Base-by-base conservation (phyloP, 2,888 invertebrate species). In the Darwinula stevensoni region DNA sequence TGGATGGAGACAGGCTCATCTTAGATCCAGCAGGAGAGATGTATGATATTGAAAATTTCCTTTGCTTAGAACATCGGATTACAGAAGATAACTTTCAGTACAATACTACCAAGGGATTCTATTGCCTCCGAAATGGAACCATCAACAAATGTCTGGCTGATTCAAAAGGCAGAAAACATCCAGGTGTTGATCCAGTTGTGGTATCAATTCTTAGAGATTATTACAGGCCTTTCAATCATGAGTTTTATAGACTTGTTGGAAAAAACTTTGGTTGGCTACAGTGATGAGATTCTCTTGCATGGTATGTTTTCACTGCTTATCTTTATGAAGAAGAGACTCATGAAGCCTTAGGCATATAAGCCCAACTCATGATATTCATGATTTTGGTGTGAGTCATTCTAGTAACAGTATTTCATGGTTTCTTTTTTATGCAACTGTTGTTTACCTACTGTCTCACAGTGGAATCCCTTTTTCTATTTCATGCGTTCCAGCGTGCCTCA, bases 81-180 rank as follows among this genome's bases (percentile, higher is more conserved):
- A 67, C 67, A 33, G 63, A 68, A 43, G 73, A 74, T 50, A 78
- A 84, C 53, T 80, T 94, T 53, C 84, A 86, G 56, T 94, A 82
- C 57, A 91, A 97, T 56, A 71, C 73, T 54, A 84, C 82, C 12
- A 84, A 88, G 53, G 84, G 91, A 36, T 84, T 97, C 57, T 91
- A 75, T 54, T 91, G 91, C 51, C 50, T 57, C 37, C 41, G 50
- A 15, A 48, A 52, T 38, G 48, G 48, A 16, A 51, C 47, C 29
- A 46, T 42, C 59, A 76, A 45, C 67, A 75, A 75, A 46, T 86
- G 86, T 50, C 56, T 86, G 32, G 76, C 78, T 63, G 78, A 61
- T 62, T 78, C 54, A 67, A 88, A 63, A 56, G 88, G 55, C 49
- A 68, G 48, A 63, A 74, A 56, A 65, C 80, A 86, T 54, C 78